Conservation (phyloP, 2,888 invertebrate genomes). For the Xanthia togata region DNA sequence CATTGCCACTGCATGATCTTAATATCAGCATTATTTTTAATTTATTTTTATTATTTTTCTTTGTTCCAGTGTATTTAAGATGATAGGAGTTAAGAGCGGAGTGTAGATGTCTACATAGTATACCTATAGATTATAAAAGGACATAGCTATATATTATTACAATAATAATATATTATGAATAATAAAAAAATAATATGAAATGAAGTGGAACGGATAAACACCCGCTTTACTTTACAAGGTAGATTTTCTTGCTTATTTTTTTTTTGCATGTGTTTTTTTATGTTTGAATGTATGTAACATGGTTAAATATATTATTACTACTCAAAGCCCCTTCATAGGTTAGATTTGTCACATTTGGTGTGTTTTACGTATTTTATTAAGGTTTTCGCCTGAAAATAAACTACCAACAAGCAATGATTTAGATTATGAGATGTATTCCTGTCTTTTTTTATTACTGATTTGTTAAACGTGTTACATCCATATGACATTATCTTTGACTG, state of each 20-base stretch:
- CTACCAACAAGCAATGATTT: neutral
- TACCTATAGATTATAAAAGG: slow-evolving; percentile 89
- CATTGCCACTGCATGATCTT: neutral
- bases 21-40: slow-evolving; percentile 75
- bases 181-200: slow-evolving; percentile 79
- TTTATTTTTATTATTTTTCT: slow-evolving; percentile 80
- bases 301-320: neutral
- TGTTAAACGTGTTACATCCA: slow-evolving; percentile 32
- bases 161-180: slow-evolving; percentile 90
- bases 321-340: neutral
- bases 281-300: slow-evolving; percentile 44
- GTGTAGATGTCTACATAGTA: slow-evolving; percentile 90
- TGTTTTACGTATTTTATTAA: neutral
- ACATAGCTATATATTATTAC: slow-evolving; percentile 90
- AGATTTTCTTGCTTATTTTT: slow-evolving; percentile 76
- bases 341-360: neutral
- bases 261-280: slow-evolving; percentile 69
- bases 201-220: slow-evolving; percentile 85
- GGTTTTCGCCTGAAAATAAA: neutral
- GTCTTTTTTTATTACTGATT: neutral
- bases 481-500: neutral
- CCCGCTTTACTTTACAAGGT: slow-evolving; percentile 87
- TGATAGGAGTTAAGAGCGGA: slow-evolving; percentile 87
- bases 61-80: slow-evolving; percentile 90
- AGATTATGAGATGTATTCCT: neutral